phyloP scores from a whole-genome alignment of 2,888 invertebrate species.

The Anarsia innoxiella region DNA sequence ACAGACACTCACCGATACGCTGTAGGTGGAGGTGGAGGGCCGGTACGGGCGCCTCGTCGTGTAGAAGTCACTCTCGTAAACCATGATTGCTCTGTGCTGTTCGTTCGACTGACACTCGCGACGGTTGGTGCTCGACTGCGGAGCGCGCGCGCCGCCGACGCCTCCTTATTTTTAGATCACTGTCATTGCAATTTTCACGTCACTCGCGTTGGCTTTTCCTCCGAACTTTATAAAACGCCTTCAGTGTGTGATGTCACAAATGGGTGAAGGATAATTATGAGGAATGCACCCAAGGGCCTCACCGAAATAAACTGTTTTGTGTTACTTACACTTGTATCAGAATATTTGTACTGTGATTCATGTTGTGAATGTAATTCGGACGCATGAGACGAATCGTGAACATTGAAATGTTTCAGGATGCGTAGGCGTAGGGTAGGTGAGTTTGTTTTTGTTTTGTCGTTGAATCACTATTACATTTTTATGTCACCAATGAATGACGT shows the following conservation, averaged over 20 bases:
- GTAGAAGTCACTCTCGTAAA: constrained; percentile 95
- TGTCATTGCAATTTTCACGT: constrained; percentile 74
- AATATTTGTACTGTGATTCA: constrained; percentile 9
- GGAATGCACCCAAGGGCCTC: constrained; percentile 27
- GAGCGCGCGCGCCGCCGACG: constrained; percentile 38
- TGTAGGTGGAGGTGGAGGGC: constrained; percentile 84
- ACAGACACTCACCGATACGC: constrained; percentile 80
- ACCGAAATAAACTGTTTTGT: neutral
- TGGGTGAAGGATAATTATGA: constrained; percentile 62
- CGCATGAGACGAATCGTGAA: no score
- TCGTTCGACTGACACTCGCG: constrained; percentile 69
- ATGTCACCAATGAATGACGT: no score
- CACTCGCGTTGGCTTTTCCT: constrained; percentile 45
- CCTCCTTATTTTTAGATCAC: constrained; percentile 68
- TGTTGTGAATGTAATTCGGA: no score
- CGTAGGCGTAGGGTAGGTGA: no score
- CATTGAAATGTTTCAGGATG: no score
- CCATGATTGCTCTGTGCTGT: constrained; percentile 77
- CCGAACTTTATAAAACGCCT: constrained; percentile 43
- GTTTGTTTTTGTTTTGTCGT: no score
- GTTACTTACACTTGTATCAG: constrained; percentile 1
- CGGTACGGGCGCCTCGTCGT: constrained; percentile 89
- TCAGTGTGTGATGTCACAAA: constrained; percentile 42
- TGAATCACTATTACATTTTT: no score
- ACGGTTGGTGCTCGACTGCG: constrained; percentile 67